Percentiles rank a stretch among this genome's conserved stretches.
These are phyloP conservation scores for Nannospalax galili DNA, from an alignment of 2,113 vertebrate species.

Conservation along the genomic window DNA sequence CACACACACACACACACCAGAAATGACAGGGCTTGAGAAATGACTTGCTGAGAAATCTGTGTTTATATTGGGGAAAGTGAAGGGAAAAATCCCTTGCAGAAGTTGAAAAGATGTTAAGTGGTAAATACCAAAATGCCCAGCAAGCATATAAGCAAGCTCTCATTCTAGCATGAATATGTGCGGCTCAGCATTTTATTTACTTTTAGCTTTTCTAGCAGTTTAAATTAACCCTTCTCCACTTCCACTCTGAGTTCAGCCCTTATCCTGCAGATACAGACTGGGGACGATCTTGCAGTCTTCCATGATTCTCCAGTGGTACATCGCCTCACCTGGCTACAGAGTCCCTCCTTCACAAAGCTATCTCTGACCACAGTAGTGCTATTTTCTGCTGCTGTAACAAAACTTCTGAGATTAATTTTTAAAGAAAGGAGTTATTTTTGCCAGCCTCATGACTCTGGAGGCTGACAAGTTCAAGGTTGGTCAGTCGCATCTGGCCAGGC, in stretches of 20 bases:
- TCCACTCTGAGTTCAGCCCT: not conserved
- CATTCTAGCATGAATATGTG: constrained; percentile 37
- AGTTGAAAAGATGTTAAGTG: constrained; percentile 61
- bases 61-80: constrained; percentile 25
- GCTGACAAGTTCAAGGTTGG: not conserved
- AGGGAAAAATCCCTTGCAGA: not conserved
- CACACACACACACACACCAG: not conserved
- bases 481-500: not conserved
- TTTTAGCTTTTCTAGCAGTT: constrained; percentile 63
- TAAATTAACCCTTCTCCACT: constrained; percentile 44
- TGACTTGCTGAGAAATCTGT: constrained; percentile 52
- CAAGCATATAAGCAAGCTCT: constrained; percentile 48
- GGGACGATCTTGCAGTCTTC: not conserved
- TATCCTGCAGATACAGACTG: no score
- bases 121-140: constrained; percentile 67
- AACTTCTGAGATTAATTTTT: not conserved
- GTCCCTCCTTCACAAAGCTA: not conserved
- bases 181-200: constrained; percentile 68
- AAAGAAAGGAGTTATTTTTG: not conserved
- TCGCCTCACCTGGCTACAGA: not conserved
- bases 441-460: not conserved
- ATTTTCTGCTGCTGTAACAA: not conserved
- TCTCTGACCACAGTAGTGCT: not conserved
- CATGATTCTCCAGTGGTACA: not conserved
- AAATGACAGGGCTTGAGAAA: constrained; percentile 61